Percentiles rank a stretch among this genome's conserved stretches.
phyloP scores from a whole-genome alignment of 2,888 invertebrate species.

The Parascotia fuliginaria region DNA sequence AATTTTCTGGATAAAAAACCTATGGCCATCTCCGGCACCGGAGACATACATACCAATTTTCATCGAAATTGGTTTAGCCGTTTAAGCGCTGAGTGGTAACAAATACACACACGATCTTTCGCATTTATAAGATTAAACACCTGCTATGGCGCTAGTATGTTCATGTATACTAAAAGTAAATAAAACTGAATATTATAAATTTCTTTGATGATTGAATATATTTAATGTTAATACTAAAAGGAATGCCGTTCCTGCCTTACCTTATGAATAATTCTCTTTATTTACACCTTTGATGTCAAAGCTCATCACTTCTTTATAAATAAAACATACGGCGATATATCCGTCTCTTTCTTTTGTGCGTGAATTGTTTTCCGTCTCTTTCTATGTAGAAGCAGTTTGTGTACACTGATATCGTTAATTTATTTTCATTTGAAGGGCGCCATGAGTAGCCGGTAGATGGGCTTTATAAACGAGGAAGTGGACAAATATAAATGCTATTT shows the following conservation, averaged over 20 bases:
- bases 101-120: too few species aligned
- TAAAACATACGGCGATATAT: slow-evolving; percentile 36
- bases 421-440: background rate
- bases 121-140: too few species aligned
- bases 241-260: slow-evolving; percentile 16
- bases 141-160: background rate
- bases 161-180: too few species aligned
- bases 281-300: slow-evolving; percentile 48
- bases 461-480: too few species aligned
- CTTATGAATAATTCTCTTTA: slow-evolving; percentile 54
- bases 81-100: too few species aligned
- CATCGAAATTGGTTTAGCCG: too few species aligned
- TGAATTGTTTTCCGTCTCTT: slow-evolving; percentile 4
- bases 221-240: slow-evolving; percentile 24
- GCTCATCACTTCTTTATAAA: slow-evolving; percentile 41
- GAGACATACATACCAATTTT: too few species aligned
- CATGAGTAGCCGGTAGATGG: too few species aligned
- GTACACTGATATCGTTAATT: background rate
- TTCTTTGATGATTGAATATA: slow-evolving; percentile 19
- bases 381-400: background rate
- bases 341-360: slow-evolving; percentile 18
- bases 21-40: too few species aligned
- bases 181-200: too few species aligned
- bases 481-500: too few species aligned
- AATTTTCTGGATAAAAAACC: too few species aligned